A percentile compares a stretch with the other conserved stretches of the same genome.
Conservation (phyloP, 2,888 invertebrate genomes). For the Uropetala carovei region DNA sequence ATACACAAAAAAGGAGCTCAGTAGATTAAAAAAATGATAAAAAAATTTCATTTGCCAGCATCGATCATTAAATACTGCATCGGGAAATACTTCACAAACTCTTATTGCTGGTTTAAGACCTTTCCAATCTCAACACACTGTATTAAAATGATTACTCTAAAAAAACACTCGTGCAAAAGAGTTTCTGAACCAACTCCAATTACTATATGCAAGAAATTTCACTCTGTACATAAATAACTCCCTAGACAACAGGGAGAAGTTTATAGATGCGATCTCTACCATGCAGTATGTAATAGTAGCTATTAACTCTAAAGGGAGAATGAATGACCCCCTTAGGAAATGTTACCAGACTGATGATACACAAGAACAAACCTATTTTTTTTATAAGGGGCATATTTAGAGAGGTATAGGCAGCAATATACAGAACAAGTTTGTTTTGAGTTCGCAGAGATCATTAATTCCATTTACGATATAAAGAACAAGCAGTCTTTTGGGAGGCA, state of each 20-base stretch:
- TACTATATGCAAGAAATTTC: conserved; percentile 26
- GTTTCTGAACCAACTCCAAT: conserved; percentile 17
- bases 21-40: not conserved
- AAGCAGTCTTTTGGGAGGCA: conserved; percentile 21
- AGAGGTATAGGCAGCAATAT: conserved; percentile 45
- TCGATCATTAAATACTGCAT: not conserved
- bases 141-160: conserved; percentile 22
- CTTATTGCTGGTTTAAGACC: conserved; percentile 17
- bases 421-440: conserved; percentile 32
- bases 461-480: conserved; percentile 17
- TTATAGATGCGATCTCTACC: conserved; percentile 37
- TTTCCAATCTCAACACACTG: not conserved
- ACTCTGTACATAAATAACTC: conserved; percentile 41
- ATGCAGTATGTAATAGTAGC: conserved; percentile 47
- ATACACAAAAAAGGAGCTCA: conserved; percentile 19
- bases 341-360: conserved; percentile 42
- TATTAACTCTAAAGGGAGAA: conserved; percentile 25
- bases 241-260: conserved; percentile 57
- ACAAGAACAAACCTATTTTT: conserved; percentile 40
- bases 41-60: conserved; percentile 36
- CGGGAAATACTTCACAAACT: conserved; percentile 32
- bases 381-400: conserved; percentile 36
- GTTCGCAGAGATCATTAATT: conserved; percentile 54
- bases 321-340: conserved; percentile 41
- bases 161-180: conserved; percentile 24